A percentile compares a stretch with the other conserved stretches of the same genome.
Evolutionary conservation across 2,797 vertebrate species (phyloP).

Genomic region (Triplophysa bombifrons): DNA sequence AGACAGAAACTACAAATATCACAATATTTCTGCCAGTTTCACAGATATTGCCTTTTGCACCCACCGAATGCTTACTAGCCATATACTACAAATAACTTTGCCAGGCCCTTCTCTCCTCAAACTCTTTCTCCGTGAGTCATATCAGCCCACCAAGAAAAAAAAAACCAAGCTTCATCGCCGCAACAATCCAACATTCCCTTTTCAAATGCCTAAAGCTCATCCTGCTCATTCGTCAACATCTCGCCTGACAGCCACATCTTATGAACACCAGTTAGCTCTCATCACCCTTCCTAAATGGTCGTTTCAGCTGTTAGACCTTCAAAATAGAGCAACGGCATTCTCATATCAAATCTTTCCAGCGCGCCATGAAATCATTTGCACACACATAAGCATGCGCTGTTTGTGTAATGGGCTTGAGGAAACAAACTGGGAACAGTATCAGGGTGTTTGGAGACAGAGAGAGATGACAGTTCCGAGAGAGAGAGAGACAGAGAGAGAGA

Average conservation of each 20-base stretch:
- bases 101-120: not conserved
- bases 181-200: conserved; percentile 14
- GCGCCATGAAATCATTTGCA: not conserved
- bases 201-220: conserved; percentile 26
- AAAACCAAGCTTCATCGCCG: conserved; percentile 13
- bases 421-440: conserved; percentile 27
- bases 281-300: conserved; percentile 32
- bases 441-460: conserved; percentile 40
- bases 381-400: not conserved
- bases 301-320: conserved; percentile 33
- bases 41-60: not conserved
- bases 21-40: not conserved
- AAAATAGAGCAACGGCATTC: conserved; percentile 33
- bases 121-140: conserved; percentile 28
- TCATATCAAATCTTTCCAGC: conserved; percentile 26
- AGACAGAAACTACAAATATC: not conserved
- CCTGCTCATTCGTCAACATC: conserved; percentile 38
- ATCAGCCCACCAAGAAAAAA: conserved; percentile 23
- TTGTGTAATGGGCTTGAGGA: conserved; percentile 36
- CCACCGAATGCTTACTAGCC: not conserved
- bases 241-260: conserved; percentile 36
- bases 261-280: conserved; percentile 37
- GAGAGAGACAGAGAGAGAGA: conserved; percentile 24
- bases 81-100: conserved; percentile 17
- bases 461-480: conserved; percentile 48